phyloP scores from a whole-genome alignment of 2,797 vertebrate species.

The Babyrousa celebensis region DNA sequence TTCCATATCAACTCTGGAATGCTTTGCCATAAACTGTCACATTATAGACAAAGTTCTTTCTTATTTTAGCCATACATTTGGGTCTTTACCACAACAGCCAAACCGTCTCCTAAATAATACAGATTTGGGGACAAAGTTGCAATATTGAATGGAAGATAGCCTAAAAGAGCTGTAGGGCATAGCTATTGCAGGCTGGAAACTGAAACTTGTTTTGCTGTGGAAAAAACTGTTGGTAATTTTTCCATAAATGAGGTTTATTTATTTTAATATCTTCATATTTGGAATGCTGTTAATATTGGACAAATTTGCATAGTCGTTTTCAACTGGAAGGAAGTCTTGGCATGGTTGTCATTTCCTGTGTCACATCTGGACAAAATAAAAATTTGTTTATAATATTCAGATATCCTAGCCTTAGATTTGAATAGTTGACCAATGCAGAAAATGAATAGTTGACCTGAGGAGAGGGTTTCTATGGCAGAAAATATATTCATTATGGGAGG shows the following conservation, averaged over 20 bases:
- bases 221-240: neutral
- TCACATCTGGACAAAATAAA: neutral
- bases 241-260: neutral
- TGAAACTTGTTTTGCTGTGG: neutral
- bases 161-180: neutral
- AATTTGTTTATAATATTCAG: neutral
- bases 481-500: neutral
- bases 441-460: rapidly evolving
- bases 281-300: neutral
- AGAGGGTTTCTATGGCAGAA: neutral
- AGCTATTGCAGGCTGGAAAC: neutral
- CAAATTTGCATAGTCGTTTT: neutral
- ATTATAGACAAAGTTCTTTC: neutral
- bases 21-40: neutral
- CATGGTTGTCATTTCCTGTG: neutral
- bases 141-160: neutral
- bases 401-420: neutral
- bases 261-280: neutral
- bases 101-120: neutral
- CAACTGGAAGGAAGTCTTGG: neutral
- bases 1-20: neutral
- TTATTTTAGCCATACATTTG: neutral
- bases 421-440: neutral
- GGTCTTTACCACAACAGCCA: neutral
- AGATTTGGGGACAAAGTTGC: neutral